Percentiles rank a stretch among this genome's conserved stretches.
Evolutionary conservation across 2,888 invertebrate genomes (phyloP).

Genomic region (Leptinotarsa juncta): DNA sequence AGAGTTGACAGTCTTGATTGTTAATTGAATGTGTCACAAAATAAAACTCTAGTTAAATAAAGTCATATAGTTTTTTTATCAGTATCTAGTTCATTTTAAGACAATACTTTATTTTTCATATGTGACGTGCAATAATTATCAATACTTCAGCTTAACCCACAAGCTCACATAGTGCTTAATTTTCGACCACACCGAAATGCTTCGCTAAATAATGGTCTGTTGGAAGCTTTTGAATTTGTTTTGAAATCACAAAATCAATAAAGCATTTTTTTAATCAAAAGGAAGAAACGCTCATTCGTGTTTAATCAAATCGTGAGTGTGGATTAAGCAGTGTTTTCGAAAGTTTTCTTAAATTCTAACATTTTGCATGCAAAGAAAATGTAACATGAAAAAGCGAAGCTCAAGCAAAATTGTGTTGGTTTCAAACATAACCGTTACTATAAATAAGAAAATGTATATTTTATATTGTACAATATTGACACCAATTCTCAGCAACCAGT

Average conservation of each 20-base stretch:
- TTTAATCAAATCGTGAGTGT: background rate
- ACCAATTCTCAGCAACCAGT: too few relatives aligned
- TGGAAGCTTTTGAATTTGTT: background rate
- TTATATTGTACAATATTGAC: background rate
- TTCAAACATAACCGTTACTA: background rate
- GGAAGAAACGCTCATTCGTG: background rate
- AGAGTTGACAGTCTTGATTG: too few relatives aligned
- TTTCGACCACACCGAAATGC: background rate
- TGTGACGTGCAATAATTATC: background rate
- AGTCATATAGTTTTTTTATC: too few relatives aligned
- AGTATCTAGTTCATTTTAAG: background rate
- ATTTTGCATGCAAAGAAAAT: background rate
- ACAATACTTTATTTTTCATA: background rate
- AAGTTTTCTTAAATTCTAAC: background rate
- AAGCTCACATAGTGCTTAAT: background rate
- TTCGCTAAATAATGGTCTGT: background rate
- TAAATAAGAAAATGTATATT: background rate
- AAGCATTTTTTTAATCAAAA: too few relatives aligned
- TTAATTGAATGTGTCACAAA: background rate
- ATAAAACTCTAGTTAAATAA: too few relatives aligned
- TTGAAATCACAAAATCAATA: too few relatives aligned
- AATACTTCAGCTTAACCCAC: background rate
- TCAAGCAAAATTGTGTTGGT: slow-evolving; percentile 12
- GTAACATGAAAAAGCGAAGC: background rate
- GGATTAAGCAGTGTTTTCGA: background rate